Evolutionary conservation across 2,797 vertebrate species (phyloP), one percentile per base, ranked within the genome.

Genomic region (Chloroceryle amazona): DNA sequence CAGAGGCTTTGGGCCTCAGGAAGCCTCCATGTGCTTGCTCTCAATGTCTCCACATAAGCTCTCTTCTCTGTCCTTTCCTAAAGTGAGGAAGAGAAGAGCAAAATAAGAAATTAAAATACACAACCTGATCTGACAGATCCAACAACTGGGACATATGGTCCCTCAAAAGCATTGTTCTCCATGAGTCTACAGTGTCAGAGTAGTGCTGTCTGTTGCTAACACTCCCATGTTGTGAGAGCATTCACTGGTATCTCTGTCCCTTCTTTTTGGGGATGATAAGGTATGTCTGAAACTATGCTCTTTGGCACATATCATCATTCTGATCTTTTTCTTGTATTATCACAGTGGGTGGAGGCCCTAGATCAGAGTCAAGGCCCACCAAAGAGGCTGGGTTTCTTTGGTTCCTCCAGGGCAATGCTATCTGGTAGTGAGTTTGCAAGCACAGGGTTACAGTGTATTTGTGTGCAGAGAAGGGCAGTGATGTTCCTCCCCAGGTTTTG

Each of bases 61-160:
- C 37, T 90, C 6, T 57, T 46, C 26, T 63, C 20, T 42, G 41
- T 22, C 8, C 31, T 68, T 81, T 52, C 37, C 37, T 68, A 6
- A 81, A 81, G 33, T 1, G 21, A 5, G 14, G 66, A 72, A 52
- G 66, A 84, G 70, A 75, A 33, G 41, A 81, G 37, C 33, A 58
- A 81, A 71, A n/a, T 79, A 46, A 54, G 76, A 71, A 84, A 54
- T 58, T 89, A 63, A 26, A 81, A 29, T 16, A 3, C 11, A 3
- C 12, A 47, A 19, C 16, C 55, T 58, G 74, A 46, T 54, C 16
- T 57, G 26, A n/a, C 10, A 57, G 25, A 18, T 61, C 0, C 2
- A 55, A 19, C 12, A 63, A 3, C 8, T 49, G 37, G 41, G 75
- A 29, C 0, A 0, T 60, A 6, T 3, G 52, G 12, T 52, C 31